phyloP scores from a whole-genome alignment of 2,888 invertebrate genomes.

The Dynastes hyllus region DNA sequence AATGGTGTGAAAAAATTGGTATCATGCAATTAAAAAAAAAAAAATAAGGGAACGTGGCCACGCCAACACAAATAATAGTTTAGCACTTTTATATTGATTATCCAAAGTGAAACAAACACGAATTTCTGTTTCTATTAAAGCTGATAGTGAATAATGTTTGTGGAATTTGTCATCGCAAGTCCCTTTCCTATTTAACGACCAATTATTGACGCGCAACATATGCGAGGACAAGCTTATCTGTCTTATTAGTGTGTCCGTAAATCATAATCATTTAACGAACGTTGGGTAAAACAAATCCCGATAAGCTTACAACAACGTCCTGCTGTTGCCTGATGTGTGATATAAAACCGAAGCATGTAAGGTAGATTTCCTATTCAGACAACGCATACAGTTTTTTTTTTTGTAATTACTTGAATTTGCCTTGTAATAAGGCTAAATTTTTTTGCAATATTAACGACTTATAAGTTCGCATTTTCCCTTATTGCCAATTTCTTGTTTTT shows the following conservation, averaged over 20 bases:
- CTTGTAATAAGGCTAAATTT: too few species aligned
- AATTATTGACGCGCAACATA: constrained; percentile 11
- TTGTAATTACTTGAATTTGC: neutral
- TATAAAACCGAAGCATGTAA: neutral
- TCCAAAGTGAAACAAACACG: too few species aligned
- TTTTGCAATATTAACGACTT: too few species aligned
- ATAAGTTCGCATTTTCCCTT: too few species aligned
- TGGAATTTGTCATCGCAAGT: constrained; percentile 20
- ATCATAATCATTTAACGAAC: constrained; percentile 17
- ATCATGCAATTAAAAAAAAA: too few species aligned
- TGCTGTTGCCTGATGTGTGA: neutral
- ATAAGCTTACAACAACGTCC: constrained; percentile 20
- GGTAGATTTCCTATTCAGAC: too few species aligned
- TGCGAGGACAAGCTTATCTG: constrained; percentile 15
- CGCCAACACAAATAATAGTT: too few species aligned
- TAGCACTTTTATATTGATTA: too few species aligned
- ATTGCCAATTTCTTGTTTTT: too few species aligned
- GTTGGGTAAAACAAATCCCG: constrained; percentile 1
- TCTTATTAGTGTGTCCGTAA: constrained; percentile 23
- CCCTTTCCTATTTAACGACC: neutral
- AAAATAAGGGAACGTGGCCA: too few species aligned
- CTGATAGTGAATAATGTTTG: constrained; percentile 23
- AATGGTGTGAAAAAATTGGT: too few species aligned
- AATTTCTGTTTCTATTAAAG: neutral
- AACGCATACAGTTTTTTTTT: neutral